A percentile compares a stretch with the other conserved stretches of the same genome.
Evolutionary conservation across 2,888 invertebrate genomes (phyloP).

Genomic region (Aleiodes leptofemur): DNA sequence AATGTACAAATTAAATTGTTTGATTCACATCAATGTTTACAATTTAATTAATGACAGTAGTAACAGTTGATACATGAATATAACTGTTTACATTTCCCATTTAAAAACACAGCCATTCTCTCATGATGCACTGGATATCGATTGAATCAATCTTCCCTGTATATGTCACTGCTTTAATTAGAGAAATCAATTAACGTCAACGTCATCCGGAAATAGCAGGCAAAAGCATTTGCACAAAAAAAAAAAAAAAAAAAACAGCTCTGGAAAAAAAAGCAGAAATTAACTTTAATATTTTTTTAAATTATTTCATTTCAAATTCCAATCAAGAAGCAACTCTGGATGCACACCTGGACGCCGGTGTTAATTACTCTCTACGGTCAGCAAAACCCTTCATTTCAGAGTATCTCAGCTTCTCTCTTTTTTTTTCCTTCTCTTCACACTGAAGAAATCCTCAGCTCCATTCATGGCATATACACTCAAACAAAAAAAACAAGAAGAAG

Average conservation of each 20-base stretch:
- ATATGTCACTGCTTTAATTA: conserved; percentile 61
- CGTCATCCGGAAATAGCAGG: conserved; percentile 47
- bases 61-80: conserved; percentile 16
- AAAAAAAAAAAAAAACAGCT: background rate
- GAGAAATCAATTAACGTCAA: conserved; percentile 64
- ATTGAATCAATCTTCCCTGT: conserved; percentile 17
- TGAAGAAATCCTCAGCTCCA: background rate
- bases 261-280: background rate
- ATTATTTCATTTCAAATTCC: conserved; percentile 15
- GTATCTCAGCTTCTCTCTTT: conserved; percentile 30
- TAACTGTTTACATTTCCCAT: conserved; percentile 16
- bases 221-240: background rate
- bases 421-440: background rate
- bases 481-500: background rate
- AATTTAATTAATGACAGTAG: conserved; percentile 44
- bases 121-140: conserved; percentile 34
- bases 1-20: conserved; percentile 45
- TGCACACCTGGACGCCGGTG: conserved; percentile 61
- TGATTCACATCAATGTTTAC: conserved; percentile 33
- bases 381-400: conserved; percentile 39
- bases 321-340: conserved; percentile 27
- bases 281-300: background rate
- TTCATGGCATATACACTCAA: conserved; percentile 26
- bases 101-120: background rate
- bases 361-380: conserved; percentile 74